Evolutionary conservation across 37 sponge, comb jelly and placozoan species (phyloP), one percentile per base, ranked within the genome.

Genomic region (Agelas oroides): DNA sequence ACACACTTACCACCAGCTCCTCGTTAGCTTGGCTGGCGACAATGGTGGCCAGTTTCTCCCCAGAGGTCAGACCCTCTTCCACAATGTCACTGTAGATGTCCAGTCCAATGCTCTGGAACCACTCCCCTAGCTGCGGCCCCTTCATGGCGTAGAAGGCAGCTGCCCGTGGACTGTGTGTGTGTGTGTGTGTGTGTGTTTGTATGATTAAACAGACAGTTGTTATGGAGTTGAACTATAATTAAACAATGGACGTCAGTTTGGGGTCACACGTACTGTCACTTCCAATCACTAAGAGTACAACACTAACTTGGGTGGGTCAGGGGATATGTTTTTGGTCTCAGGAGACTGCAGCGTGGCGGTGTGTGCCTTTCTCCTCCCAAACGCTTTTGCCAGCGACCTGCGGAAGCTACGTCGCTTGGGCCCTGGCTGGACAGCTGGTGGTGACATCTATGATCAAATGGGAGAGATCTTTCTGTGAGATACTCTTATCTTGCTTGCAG

Each of bases 91-190:
- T 25, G 75, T 90, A 90, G 75, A 79, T 79, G 27, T 73, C 85
- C 58, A 90, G 52, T 11, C 90, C 90, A 62, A 84, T 66, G 25
- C 27, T 57, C 32, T 33, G 25, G 55, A 90, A 25, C 90, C 90
- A 90, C 20, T 71, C 80, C 19, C 28, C 75, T 46, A 90, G 31
- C 25, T 84, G 52, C 33, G 61, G 38, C 13, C 61, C 60, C 1
- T 11, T 36, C 78, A 65, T 63, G 59, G 61, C 33, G 73, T 79
- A 57, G 69, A 90, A 90, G 35, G 38, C 54, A 53, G 31, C 34
- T 0, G 80, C 85, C 38, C 80, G 59, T 20, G 80, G 58, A 36
- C 90, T 90, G 61, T 52, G 41, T 67, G 63, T 62, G 33, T 46
- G 54, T n/a, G 41, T 27, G 56, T 30, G 54, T 39, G 69, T 67